Evolutionary conservation across 2,888 invertebrate species (phyloP), one percentile per base, ranked within the genome.

Genomic region (Tholera decimalis): DNA sequence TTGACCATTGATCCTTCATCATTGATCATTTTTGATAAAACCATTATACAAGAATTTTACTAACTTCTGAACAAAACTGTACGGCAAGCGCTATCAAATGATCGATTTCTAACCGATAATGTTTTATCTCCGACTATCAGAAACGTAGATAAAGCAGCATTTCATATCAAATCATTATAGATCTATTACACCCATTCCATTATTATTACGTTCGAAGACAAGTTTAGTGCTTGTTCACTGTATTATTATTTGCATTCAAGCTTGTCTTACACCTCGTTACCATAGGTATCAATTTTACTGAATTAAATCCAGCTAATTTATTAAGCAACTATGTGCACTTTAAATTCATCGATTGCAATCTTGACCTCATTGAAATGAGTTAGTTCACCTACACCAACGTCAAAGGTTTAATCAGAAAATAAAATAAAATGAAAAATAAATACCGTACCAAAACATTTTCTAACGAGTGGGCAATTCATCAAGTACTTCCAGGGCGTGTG

Each of bases 381-480:
- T 78, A 78, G 70, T 77, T 69, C 50, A 71, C 76, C 73, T 76
- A 69, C 71, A 78, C 73, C 70, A 69, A 58, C 57, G 71, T 15
- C 50, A 56, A 71, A 73, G 22, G 26, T 61, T 55, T 56, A 59
- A 79, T 49, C 62, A 66, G 58, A 66, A 77, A 79, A 82, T 59
- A 79, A 84, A 79, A 70, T 79, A 84, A 79, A 79, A 79, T 66
- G 74, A 83, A 86, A 87, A 83, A 85, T 86, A 86, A 92, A 93
- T 94, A 95, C 92, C 89, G 84, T 96, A 96, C 96, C 96, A 91
- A 96, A 96, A 92, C 96, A 96, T 96, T 96, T 96, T 86, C 95
- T 96, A 95, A 96, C 95, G 90, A 96, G 95, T 94, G 95, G 95
- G 94, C 96, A 96, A 96, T 95, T 95, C 95, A 96, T 96, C 95